These are phyloP conservation scores for Sebastiscus albofasciatus DNA, from an alignment of 2,797 vertebrate species.

Conservation along the genomic window DNA sequence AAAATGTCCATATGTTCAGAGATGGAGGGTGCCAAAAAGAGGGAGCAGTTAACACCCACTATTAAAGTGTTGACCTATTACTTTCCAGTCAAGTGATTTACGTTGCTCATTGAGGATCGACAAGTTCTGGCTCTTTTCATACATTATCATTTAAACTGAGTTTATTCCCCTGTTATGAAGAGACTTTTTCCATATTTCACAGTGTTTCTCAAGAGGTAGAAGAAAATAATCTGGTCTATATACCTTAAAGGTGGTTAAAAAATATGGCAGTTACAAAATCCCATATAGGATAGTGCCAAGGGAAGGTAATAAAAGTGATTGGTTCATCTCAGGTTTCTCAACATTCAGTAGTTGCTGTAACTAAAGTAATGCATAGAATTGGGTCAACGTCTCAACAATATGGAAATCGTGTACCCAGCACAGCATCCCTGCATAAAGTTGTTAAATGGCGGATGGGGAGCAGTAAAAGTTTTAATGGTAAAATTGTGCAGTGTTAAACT, in stretches of 20 bases:
- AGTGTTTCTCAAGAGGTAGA: conserved; percentile 1
- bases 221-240: background rate
- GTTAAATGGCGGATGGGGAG: conserved; percentile 18
- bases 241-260: conserved; percentile 13
- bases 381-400: conserved; percentile 39
- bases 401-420: conserved; percentile 26
- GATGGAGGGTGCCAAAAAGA: conserved; percentile 17
- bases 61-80: conserved; percentile 41
- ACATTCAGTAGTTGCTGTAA: conserved; percentile 4
- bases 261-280: background rate
- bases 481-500: conserved; percentile 19
- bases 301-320: conserved; percentile 11
- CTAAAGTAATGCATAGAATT: conserved; percentile 32
- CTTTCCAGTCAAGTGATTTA: conserved; percentile 37
- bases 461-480: conserved; percentile 37
- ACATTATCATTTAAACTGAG: conserved; percentile 61
- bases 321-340: conserved; percentile 36
- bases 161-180: conserved; percentile 42
- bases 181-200: conserved; percentile 7
- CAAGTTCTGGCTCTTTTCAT: conserved; percentile 39
- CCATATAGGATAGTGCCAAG: background rate
- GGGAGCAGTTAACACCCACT: conserved; percentile 33
- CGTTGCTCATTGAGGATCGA: conserved; percentile 29
- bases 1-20: conserved; percentile 43
- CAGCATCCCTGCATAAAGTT: conserved; percentile 8